Evolutionary conservation across 2,113 vertebrate species (phyloP).

Genomic region (Eulacestoma nigropectus): DNA sequence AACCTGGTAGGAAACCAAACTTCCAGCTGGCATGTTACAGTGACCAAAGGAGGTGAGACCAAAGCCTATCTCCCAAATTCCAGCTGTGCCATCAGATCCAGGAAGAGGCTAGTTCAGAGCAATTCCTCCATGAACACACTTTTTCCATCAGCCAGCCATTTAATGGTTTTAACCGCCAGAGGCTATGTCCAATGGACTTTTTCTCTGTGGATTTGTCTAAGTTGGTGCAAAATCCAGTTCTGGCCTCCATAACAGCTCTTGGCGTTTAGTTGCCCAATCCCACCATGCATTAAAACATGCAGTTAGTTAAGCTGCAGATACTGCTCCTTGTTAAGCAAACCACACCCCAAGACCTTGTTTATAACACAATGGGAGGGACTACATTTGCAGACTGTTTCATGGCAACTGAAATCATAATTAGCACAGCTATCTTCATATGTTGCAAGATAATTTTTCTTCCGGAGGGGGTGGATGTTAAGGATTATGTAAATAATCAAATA

Average conservation of each 20-base stretch:
- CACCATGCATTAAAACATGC: accelerated
- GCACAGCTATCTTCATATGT: background rate
- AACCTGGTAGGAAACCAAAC: background rate
- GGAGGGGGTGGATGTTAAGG: background rate
- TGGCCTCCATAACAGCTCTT: background rate
- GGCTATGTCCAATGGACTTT: background rate
- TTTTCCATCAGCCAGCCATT: background rate
- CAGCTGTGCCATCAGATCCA: background rate
- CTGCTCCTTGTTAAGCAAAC: background rate
- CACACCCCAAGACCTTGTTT: slow-evolving; percentile 3
- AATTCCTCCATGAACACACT: background rate
- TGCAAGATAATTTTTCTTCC: slow-evolving; percentile 11
- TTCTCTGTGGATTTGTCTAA: background rate
- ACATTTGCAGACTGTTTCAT: background rate
- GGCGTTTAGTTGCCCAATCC: background rate
- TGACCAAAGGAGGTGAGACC: background rate
- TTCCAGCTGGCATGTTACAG: background rate
- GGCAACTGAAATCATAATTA: slow-evolving; percentile 40
- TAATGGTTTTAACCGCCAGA: background rate
- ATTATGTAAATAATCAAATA: slow-evolving; percentile 18
- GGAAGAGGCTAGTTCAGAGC: background rate
- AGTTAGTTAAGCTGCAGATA: background rate
- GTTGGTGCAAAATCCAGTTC: background rate
- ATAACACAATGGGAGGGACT: background rate
- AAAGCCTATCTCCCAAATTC: background rate